These are phyloP conservation scores for Perizoma affinitatum DNA, from an alignment of 2,888 invertebrate species.

Conservation along the genomic window DNA sequence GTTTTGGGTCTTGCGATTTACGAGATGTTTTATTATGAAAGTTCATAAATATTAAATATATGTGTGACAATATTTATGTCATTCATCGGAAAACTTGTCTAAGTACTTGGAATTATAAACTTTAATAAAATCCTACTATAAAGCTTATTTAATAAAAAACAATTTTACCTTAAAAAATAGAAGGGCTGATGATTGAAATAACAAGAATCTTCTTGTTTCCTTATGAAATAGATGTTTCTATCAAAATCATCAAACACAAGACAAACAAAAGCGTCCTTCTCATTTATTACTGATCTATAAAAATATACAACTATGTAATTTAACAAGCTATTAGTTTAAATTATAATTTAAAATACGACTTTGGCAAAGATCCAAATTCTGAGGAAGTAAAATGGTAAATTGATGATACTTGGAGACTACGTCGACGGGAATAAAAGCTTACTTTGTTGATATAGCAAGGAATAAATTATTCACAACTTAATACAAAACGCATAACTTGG, in stretches of 20 bases:
- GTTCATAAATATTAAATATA: no score
- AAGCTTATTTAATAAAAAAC: no score
- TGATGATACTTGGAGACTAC: conserved; percentile 22
- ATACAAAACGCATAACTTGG: neutral
- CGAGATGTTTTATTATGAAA: no score
- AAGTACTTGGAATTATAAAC: no score
- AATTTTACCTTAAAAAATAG: no score
- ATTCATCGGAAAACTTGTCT: no score
- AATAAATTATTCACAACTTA: neutral
- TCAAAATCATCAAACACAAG: neutral
- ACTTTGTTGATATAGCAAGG: conserved; percentile 13
- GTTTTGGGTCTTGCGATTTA: no score
- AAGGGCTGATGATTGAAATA: no score
- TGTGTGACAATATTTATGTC: no score
- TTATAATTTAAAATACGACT: conserved; percentile 27
- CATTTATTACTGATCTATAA: conserved; percentile 2
- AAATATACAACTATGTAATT: conserved; percentile 15
- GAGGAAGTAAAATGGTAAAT: conserved; percentile 28
- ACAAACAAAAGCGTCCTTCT: neutral
- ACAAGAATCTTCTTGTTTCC: no score
- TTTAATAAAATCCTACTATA: no score
- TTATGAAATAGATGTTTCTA: no score
- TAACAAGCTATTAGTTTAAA: conserved; percentile 25
- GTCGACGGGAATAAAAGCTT: conserved; percentile 14
- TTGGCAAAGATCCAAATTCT: conserved; percentile 29